phyloP scores from a whole-genome alignment of 2,888 invertebrate genomes.

The Zygogramma bicolorata region DNA sequence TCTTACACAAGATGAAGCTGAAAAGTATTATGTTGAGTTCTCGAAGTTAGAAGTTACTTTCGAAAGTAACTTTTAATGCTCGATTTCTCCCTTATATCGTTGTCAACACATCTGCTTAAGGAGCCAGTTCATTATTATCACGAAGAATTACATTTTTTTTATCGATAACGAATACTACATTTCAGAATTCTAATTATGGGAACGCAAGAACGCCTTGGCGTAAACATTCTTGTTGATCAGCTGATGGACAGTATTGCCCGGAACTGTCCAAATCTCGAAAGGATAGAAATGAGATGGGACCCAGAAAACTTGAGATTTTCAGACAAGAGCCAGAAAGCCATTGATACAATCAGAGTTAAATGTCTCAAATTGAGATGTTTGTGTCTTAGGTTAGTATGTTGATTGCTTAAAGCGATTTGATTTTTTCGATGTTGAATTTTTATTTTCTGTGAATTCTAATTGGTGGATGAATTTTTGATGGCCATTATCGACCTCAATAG shows the following conservation, averaged over 20 bases:
- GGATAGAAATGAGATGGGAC: conserved; percentile 97
- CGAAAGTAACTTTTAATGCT: too few species aligned
- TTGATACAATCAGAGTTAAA: conserved; percentile 95
- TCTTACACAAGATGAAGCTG: too few species aligned
- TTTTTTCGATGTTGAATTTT: not conserved
- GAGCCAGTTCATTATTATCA: too few species aligned
- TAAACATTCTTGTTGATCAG: conserved; percentile 98
- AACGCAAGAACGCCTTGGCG: conserved; percentile 94
- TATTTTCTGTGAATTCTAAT: too few species aligned
- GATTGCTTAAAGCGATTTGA: not conserved
- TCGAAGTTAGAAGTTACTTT: too few species aligned
- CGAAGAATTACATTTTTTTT: too few species aligned
- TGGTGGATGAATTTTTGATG: too few species aligned
- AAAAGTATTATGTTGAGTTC: too few species aligned
- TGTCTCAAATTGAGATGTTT: conserved; percentile 93
- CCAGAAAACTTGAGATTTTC: conserved; percentile 98
- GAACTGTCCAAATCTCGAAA: conserved; percentile 88
- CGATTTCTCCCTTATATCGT: too few species aligned
- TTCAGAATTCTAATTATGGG: conserved; percentile 96
- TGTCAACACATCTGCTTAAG: too few species aligned
- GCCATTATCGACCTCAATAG: too few species aligned
- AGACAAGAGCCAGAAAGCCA: conserved; percentile 99
- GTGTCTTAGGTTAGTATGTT: conserved; percentile 81
- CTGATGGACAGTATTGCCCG: conserved; percentile 97
- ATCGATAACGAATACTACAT: too few species aligned